Evolutionary conservation across 2,888 invertebrate genomes (phyloP), one percentile per base, ranked within the genome.

Genomic region (Drosophila fulvimacula): DNA sequence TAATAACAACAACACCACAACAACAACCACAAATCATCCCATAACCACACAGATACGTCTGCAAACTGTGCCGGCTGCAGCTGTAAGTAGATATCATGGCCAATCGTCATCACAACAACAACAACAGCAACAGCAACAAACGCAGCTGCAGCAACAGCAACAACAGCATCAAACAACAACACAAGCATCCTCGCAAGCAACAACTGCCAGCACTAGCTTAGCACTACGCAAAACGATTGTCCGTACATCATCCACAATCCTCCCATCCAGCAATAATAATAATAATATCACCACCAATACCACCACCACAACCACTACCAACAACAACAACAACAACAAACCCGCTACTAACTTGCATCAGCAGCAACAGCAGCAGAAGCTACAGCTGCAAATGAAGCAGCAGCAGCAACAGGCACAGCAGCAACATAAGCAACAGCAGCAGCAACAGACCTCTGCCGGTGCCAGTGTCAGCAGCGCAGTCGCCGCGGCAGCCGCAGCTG

Each of bases 31-130:
- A 81, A 87, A 83, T 68, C 83, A 95, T 90, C 93, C 94, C 91
- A 93, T 94, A 85, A 95, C 95, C 91, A 95, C 95, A 92, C 95
- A 96, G 92, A 96, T 97, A 93, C 95, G 97, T 92, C 95, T 97
- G 93, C 96, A 97, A 93, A 95, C 97, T 91, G 95, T 97, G 93
- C 96, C 96, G 93, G 95, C 96, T 93, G 95, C 96, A 93, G 95
- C 96, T 94, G 96, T 96, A 95, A 96, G 96, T 96, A 95, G 95
- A 95, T 95, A 94, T 93, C 93, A 94, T 92, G 94, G 94, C 90
- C 94, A 94, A 92, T 93, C 94, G 93, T 94, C 93, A 94, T 94
- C 93, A 92, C 92, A 91, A 91, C 92, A 90, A 90, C 93, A 90
- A 79, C 92, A 90, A 82, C 48, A 48, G 30, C 92, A 89, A 70